Evolutionary conservation across 2,113 vertebrate species (phyloP).

Genomic region (Chelonoidis abingdonii): DNA sequence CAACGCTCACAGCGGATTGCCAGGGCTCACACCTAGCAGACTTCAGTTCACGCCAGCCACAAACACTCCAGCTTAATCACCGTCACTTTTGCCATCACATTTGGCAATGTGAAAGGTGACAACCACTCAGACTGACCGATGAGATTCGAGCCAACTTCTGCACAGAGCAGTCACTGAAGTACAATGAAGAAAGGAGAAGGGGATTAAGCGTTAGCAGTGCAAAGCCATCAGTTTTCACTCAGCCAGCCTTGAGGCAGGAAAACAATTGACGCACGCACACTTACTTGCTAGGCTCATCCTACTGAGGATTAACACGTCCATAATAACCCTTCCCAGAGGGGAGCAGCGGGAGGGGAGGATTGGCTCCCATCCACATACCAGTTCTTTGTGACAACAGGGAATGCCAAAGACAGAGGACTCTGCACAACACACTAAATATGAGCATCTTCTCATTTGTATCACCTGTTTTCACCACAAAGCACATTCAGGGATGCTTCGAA

Average conservation of each 20-base stretch:
- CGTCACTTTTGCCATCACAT: rapidly evolving
- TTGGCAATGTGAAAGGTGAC: rapidly evolving
- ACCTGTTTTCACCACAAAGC: neutral
- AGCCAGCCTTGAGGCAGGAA: neutral
- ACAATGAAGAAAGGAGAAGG: neutral
- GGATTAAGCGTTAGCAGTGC: rapidly evolving
- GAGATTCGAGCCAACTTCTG: rapidly evolving
- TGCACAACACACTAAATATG: rapidly evolving
- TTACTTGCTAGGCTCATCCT: rapidly evolving
- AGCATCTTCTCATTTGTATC: neutral
- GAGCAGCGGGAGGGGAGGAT: neutral
- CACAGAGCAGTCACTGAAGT: rapidly evolving
- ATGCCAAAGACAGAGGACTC: neutral
- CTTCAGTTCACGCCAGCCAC: neutral
- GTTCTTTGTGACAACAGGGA: neutral
- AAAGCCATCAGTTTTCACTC: neutral
- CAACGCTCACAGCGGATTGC: neutral
- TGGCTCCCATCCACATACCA: rapidly evolving
- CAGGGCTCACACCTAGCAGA: neutral
- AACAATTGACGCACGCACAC: rapidly evolving
- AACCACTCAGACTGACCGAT: rapidly evolving
- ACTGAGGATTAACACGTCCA: neutral
- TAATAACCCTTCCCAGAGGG: rapidly evolving
- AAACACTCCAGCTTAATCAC: rapidly evolving
- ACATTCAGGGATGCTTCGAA: neutral